Evolutionary conservation across 2,113 vertebrate species (phyloP).

Genomic region (Engraulis encrasicolus): DNA sequence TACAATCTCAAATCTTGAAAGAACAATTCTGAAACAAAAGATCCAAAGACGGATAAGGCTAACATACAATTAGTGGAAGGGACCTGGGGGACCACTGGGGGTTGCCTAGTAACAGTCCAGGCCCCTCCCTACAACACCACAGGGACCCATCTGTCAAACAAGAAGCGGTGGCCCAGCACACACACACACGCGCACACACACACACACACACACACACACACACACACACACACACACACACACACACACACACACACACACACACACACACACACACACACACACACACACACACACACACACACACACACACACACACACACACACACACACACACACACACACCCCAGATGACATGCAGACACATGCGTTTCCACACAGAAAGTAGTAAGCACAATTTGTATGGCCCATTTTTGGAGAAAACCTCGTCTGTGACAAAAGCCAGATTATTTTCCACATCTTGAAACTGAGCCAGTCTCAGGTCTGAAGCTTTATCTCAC

Average conservation of each 20-base stretch:
- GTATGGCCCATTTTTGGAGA: constrained; percentile 5
- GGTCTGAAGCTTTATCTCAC: neutral
- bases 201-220: neutral
- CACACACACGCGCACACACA: neutral
- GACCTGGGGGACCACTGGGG: neutral
- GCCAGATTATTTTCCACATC: constrained; percentile 41
- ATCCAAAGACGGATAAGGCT: neutral
- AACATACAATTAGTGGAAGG: neutral
- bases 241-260: neutral
- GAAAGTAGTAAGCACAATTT: neutral
- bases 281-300: neutral
- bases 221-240: neutral
- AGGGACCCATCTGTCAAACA: constrained; percentile 6
- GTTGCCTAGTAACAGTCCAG: neutral
- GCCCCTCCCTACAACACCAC: neutral
- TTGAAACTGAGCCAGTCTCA: constrained; percentile 23
- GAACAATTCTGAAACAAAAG: neutral
- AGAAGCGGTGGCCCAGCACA: constrained; percentile 7
- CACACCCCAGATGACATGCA: neutral
- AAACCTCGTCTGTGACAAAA: constrained; percentile 38
- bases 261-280: neutral
- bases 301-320: neutral
- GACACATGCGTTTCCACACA: neutral
- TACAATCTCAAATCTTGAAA: too few relatives aligned
- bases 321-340: neutral